Percentiles rank a stretch among this genome's conserved stretches.
phyloP scores from a whole-genome alignment of 2,888 invertebrate species.

The Tetanocera ferruginea region DNA sequence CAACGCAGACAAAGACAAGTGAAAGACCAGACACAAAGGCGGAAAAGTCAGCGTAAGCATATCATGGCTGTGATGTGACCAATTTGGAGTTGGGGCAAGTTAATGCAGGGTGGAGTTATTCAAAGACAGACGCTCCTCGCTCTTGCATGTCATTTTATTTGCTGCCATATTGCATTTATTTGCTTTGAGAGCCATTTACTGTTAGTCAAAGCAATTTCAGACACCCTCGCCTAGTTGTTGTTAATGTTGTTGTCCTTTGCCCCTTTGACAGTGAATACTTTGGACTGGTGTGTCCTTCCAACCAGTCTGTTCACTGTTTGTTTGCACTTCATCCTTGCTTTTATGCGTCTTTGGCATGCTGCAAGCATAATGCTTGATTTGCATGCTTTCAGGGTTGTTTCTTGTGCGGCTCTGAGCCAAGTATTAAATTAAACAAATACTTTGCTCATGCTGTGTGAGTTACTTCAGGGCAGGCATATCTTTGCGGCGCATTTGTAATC shows the following conservation, averaged over 20 bases:
- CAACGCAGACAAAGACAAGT: too few relatives aligned
- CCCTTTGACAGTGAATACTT: not conserved
- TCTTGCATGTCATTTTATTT: slow-evolving; percentile 33
- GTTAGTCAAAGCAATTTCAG: slow-evolving; percentile 16
- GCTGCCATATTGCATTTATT: slow-evolving; percentile 41
- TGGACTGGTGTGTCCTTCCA: not conserved
- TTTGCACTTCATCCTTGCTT: slow-evolving; percentile 12
- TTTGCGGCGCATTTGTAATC: slow-evolving; percentile 26
- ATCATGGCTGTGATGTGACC: too few relatives aligned
- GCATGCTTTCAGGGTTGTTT: not conserved
- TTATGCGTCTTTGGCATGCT: not conserved
- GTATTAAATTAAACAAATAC: slow-evolving; percentile 36
- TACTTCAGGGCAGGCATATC: not conserved
- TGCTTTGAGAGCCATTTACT: slow-evolving; percentile 27
- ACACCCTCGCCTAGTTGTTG: slow-evolving; percentile 19
- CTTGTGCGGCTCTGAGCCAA: not conserved
- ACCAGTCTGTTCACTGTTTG: not conserved
- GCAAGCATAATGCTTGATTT: slow-evolving; percentile 9
- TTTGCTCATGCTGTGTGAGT: not conserved
- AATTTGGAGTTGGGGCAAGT: too few relatives aligned
- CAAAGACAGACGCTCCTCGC: slow-evolving; percentile 34
- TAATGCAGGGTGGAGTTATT: not conserved
- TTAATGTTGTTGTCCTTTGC: not conserved
- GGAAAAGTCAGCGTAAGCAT: not conserved
- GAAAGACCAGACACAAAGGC: slow-evolving; percentile 39